phyloP scores from a whole-genome alignment of 2,797 vertebrate genomes.

The Microctenopoma stevenorrisi region DNA sequence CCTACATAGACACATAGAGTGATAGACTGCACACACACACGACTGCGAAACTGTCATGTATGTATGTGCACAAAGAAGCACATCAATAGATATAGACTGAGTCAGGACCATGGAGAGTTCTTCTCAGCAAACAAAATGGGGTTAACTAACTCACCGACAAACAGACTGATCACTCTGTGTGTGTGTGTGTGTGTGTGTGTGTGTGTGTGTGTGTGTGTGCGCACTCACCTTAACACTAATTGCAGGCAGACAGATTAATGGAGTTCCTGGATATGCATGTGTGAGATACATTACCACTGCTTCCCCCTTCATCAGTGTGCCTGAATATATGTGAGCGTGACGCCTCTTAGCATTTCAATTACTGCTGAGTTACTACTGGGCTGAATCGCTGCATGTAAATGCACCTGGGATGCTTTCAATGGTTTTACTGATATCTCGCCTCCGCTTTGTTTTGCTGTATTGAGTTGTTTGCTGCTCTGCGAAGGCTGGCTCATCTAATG shows the following conservation, averaged over 20 bases:
- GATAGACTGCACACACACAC: neutral
- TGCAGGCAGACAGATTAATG: constrained; percentile 44
- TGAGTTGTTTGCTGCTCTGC: too few relatives aligned
- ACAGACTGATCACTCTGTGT: constrained; percentile 21
- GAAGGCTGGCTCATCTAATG: neutral
- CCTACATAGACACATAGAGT: neutral
- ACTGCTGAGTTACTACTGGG: constrained; percentile 26
- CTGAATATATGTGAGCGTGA: neutral
- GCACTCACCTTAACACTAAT: constrained; percentile 49
- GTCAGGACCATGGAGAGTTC: constrained; percentile 6
- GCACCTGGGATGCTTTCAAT: constrained; percentile 4
- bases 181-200: constrained; percentile 13
- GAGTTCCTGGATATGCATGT: constrained; percentile 35
- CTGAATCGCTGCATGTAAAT: constrained; percentile 38
- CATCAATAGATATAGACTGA: constrained; percentile 50
- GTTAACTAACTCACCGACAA: constrained; percentile 46
- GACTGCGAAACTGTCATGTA: neutral
- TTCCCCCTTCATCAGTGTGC: constrained; percentile 29
- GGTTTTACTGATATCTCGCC: neutral
- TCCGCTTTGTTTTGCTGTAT: neutral
- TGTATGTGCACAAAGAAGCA: neutral
- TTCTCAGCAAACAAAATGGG: constrained; percentile 49
- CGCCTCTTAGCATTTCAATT: constrained; percentile 30
- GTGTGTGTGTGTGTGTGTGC: constrained; percentile 16
- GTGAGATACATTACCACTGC: constrained; percentile 32